Base-by-base conservation (phyloP, 2,797 vertebrate species). In the Artibeus lituratus region DNA sequence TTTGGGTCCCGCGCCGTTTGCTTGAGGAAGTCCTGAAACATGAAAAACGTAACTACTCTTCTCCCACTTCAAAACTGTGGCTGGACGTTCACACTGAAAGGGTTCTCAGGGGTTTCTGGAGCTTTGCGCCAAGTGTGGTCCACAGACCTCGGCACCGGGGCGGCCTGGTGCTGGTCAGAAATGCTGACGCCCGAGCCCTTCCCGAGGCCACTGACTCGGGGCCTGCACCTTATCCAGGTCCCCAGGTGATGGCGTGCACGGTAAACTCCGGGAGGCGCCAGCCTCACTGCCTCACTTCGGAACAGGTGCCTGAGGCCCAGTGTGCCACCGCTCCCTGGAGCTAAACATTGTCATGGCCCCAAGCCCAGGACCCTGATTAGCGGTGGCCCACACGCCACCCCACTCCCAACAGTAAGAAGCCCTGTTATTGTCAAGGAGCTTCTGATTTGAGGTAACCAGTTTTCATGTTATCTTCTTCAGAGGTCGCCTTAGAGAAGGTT, bases 201-300 rank as follows among this genome's bases (percentile, higher is more conserved):
- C 47, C 89, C 55, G 32, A 0, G 37, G 70, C 82, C 39, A 26
- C 76, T 18, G 19, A 65, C 42, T 37, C 83, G 72, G 55, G 96
- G 21, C 35, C 62, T 24, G 2, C 15, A 18, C 53, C 42, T 51
- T 42, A 7, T 78, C 59, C 78, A 37, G 57, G 42, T 5, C 59
- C 16, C 39, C 10, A 10, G 8, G 18, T 18, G 2, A 44, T 9
- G 18, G 0, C 10, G 4, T 9, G 10, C 62, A 42, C 3, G 3
- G 49, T 3, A 8, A 83, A 37, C 73, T 42, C 88, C 59, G 42
- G 32, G 16, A 42, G 19, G 21, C 7, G 6, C 12, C 1, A 19
- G 62, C 55, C 55, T 78, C 49, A 5, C 37, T 44, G 53, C 10
- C 42, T 91, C 89, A 51, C 55, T 59, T 81, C 85, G 18, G 7